A percentile compares a stretch with the other conserved stretches of the same genome.
Evolutionary conservation across 2,797 vertebrate genomes (phyloP).

Genomic region (Xenops minutus): DNA sequence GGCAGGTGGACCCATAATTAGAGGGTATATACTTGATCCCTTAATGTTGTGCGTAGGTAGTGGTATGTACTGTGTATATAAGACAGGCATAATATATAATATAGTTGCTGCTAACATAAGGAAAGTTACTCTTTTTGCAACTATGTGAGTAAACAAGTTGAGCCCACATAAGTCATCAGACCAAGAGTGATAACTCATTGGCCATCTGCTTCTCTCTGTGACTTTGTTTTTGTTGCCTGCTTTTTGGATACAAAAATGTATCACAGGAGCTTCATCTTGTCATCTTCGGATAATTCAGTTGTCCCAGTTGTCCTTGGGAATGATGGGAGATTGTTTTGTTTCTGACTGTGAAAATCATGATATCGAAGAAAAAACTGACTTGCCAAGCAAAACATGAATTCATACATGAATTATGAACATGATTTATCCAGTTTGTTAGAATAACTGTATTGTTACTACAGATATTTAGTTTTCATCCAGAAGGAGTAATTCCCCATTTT

Average conservation of each 20-base stretch:
- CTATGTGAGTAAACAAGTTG: slow-evolving; percentile 46
- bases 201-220: slow-evolving; percentile 65
- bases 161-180: slow-evolving; percentile 60
- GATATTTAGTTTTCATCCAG: not conserved
- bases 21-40: not conserved
- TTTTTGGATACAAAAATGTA: slow-evolving; percentile 3
- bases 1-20: not conserved
- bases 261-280: slow-evolving; percentile 2
- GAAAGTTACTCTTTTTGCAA: slow-evolving; percentile 22
- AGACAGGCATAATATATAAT: not conserved
- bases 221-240: slow-evolving; percentile 49
- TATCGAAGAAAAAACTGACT: not conserved
- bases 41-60: not conserved
- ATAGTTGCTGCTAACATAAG: slow-evolving; percentile 22
- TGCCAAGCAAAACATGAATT: not conserved
- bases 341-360: not conserved
- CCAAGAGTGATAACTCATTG: slow-evolving; percentile 44
- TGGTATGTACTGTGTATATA: not conserved
- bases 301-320: not conserved
- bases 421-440: not conserved
- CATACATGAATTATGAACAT: not conserved
- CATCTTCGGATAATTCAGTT: not conserved
- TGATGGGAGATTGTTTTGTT: not conserved
- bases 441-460: not conserved
- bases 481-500: not conserved